These are phyloP conservation scores for Diachrysia chrysitis DNA, from an alignment of 2,888 invertebrate species.

Conservation along the genomic window DNA sequence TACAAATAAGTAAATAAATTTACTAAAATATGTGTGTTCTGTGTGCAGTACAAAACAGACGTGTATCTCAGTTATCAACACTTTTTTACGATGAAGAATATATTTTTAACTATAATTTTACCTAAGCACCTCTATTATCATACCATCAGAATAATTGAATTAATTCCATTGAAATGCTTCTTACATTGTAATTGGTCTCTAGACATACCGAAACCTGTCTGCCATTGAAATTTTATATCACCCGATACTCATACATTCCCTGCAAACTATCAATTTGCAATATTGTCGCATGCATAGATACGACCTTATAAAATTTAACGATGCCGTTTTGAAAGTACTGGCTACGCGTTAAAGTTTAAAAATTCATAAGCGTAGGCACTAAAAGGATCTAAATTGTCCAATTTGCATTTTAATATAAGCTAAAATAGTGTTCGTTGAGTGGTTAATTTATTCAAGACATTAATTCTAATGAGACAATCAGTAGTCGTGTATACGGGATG, in stretches of 20 bases:
- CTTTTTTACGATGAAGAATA: no score
- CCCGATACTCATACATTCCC: constrained; percentile 35
- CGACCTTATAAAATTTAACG: constrained; percentile 51
- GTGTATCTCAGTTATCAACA: no score
- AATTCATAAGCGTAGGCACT: constrained; percentile 55
- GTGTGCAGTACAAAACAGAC: no score
- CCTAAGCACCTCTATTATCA: constrained; percentile 39
- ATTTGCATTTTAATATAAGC: constrained; percentile 62
- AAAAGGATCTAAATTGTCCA: constrained; percentile 53
- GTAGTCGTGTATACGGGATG: constrained; percentile 48
- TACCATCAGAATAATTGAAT: constrained; percentile 54
- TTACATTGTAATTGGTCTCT: constrained; percentile 51
- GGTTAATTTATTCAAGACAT: constrained; percentile 58
- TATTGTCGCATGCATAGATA: constrained; percentile 46
- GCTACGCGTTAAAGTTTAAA: constrained; percentile 52
- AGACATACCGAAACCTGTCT: constrained; percentile 22
- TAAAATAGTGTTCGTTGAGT: constrained; percentile 46
- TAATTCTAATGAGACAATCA: constrained; percentile 60
- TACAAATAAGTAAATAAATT: no score
- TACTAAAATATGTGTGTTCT: no score
- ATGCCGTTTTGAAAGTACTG: constrained; percentile 33
- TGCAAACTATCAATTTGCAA: constrained; percentile 54
- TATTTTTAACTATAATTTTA: constrained; percentile 11
- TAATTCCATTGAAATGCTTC: constrained; percentile 51
- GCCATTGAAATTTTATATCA: constrained; percentile 29